Percentiles rank a stretch among this genome's conserved stretches.
Conservation (phyloP, 2,113 vertebrate species). For the Vombatus ursinus region DNA sequence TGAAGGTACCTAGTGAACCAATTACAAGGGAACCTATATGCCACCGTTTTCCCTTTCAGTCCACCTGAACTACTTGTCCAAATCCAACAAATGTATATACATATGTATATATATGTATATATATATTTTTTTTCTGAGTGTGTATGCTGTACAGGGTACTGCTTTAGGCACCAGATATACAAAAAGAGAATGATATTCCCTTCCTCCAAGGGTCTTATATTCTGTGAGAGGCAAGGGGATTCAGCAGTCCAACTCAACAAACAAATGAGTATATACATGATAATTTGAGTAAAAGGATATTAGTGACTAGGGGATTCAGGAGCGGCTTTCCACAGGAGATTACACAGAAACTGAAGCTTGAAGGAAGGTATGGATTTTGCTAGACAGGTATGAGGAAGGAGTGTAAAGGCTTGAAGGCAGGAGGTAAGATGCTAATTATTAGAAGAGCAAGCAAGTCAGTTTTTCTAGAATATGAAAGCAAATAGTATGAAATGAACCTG, state of each 20-base stretch:
- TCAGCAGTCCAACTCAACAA: background rate
- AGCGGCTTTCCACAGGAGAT: background rate
- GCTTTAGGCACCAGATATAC: background rate
- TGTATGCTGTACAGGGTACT: background rate
- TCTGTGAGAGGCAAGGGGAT: background rate
- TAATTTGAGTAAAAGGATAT: background rate
- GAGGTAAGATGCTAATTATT: background rate
- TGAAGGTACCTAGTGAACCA: background rate
- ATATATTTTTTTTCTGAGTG: background rate
- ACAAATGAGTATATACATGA: background rate
- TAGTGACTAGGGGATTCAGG: background rate
- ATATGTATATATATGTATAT: too few species aligned
- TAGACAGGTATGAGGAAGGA: background rate
- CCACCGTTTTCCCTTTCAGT: background rate
- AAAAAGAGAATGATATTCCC: background rate
- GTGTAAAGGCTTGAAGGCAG: background rate
- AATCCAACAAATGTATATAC: background rate
- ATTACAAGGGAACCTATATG: background rate
- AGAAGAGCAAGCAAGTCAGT: background rate
- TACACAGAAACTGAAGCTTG: background rate
- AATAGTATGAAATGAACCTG: background rate
- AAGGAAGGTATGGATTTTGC: background rate
- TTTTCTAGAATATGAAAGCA: background rate
- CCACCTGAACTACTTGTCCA: background rate
- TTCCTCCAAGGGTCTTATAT: background rate